Base-by-base conservation (phyloP, 2,113 vertebrate genomes). In the Scomber scombrus region DNA sequence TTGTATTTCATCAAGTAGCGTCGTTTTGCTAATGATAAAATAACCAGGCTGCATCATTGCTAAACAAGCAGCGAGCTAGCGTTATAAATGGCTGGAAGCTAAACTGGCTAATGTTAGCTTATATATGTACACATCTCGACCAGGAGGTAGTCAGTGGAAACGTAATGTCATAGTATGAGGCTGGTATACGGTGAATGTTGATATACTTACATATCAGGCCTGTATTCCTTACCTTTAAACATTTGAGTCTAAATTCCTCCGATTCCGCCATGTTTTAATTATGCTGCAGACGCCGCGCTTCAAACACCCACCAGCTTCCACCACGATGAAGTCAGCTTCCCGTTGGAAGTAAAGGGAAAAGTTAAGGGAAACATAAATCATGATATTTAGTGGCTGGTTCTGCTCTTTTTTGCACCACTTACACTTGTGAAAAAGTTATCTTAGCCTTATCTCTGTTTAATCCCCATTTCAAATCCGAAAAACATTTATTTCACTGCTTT, bases 201-300 rank as follows among this genome's bases (percentile, higher is more conserved):
- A 1, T 3, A 3, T 19, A 23, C 5, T 6, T n/a, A 11, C 3
- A n/a, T 1, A 15, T 0, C 1, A 0, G 1, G 13, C 19, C 10
- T 21, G 13, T 5, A 10, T 52, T 46, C 50, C 80, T 80, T 85
- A 93, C 93, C 92, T 91, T 81, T 72, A 92, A 68, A 45, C 91
- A 88, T 82, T 91, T 94, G 18, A 84, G 79, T 85, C 88, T 90
- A 73, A 86, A 90, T 60, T 93, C 92, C 68, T 93, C 90, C 18
- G 91, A 89, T 2, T 94, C 91, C 90, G 93, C 93, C 93, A 93
- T 94, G 88, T 94, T 93, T 92, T 88, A 90, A 91, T 90, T 84
- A 89, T 79, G 88, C 84, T 80, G 88, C 89, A 91, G 82, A 82
- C 87, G 57, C 82, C 84, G 88, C 84, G 81, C 84, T 81, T 58